Evolutionary conservation across 2,797 vertebrate species (phyloP), one percentile per base, ranked within the genome.

Genomic region (Hoplostethus mediterraneus): DNA sequence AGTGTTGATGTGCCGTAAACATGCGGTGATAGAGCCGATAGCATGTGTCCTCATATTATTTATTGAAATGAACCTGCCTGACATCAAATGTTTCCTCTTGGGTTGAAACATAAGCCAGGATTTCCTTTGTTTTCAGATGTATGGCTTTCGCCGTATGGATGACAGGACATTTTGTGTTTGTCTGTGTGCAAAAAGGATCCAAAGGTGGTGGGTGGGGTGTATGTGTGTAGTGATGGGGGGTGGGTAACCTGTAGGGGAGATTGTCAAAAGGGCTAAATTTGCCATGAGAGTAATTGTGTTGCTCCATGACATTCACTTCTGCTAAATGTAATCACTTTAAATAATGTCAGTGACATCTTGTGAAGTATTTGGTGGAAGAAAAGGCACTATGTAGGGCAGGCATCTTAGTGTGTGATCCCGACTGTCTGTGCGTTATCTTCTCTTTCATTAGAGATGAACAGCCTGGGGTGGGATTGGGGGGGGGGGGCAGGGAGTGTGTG

Each of bases 361-460:
- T 84, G 84, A 92, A 90, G 83, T 89, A 87, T 87, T 93, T 86
- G 89, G 90, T 90, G 90, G 90, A 92, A 88, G 87, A 90, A 89
- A 80, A 85, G 89, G 75, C 85, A 78, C 79, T 79, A 93, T 92
- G 90, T 93, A 93, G 92, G 92, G 85, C 94, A 93, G 87, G 80
- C 91, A 80, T 92, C 90, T 88, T 77, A 83, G 88, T 92, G 91
- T 93, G 90, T 93, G 92, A 94, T 94, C 90, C 89, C 67, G 87
- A 85, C 91, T 93, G 93, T 93, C 93, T 93, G 90, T 85, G 86
- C 64, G 60, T 93, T 89, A 90, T 90, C 90, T 91, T 92, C 89
- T 90, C 91, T 93, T 96, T 96, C 87, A 92, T 96, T 97, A 96
- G 95, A 95, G 91, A 96, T 90, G 91, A 95, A 95, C 93, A 93